phyloP scores from a whole-genome alignment of 2,888 invertebrate species.

The Cotesia congregata region DNA sequence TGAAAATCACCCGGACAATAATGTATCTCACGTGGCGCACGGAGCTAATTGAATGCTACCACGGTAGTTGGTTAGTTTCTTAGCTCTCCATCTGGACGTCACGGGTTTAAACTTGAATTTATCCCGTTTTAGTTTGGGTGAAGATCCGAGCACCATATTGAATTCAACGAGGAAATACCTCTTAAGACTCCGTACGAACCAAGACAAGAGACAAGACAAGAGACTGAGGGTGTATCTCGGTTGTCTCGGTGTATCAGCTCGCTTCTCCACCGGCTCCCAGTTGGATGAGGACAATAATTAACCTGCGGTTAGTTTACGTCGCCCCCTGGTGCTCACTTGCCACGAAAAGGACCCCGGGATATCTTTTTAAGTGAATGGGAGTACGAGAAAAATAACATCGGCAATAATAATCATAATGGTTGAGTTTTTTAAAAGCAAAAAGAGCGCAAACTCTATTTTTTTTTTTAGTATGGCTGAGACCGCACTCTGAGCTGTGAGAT shows the following conservation, averaged over 20 bases:
- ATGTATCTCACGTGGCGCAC: slow-evolving; percentile 67
- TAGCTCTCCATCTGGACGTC: slow-evolving; percentile 38
- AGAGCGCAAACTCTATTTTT: no score
- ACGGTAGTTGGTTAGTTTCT: slow-evolving; percentile 64
- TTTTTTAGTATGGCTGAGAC: slow-evolving; percentile 47
- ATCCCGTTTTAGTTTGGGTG: slow-evolving; percentile 32
- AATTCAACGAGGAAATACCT: not conserved
- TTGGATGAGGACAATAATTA: slow-evolving; percentile 65
- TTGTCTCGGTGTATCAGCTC: slow-evolving; percentile 3
- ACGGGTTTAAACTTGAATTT: slow-evolving; percentile 32
- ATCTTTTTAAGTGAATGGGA: slow-evolving; percentile 11
- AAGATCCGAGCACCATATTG: slow-evolving; percentile 28
- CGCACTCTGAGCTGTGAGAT: slow-evolving; percentile 58
- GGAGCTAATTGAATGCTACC: slow-evolving; percentile 70
- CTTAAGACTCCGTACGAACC: not conserved
- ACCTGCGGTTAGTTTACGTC: slow-evolving; percentile 68
- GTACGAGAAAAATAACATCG: not conserved
- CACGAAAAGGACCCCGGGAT: slow-evolving; percentile 43
- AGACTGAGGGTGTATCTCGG: slow-evolving; percentile 39
- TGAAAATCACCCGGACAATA: slow-evolving; percentile 48
- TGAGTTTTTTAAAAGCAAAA: no score
- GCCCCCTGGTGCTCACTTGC: slow-evolving; percentile 61
- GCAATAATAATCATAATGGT: slow-evolving; percentile 13
- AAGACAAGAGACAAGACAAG: slow-evolving; percentile 38
- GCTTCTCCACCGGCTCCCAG: slow-evolving; percentile 14